phyloP scores from a whole-genome alignment of 2,888 invertebrate genomes.

The Antitype chi region DNA sequence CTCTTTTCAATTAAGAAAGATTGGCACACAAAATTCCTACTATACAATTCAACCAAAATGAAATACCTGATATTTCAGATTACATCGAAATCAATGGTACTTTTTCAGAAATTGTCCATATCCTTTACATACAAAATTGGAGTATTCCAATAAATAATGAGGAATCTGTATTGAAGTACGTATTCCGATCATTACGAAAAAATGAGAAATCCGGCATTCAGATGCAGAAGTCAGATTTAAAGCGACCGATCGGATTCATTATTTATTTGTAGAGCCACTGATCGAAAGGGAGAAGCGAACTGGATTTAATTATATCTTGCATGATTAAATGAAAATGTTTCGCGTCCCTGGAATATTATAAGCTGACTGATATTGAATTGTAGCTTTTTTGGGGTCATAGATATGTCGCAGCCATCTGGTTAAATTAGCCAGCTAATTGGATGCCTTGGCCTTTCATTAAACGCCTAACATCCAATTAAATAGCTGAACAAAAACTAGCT shows the following conservation, averaged over 20 bases:
- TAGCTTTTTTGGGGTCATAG: not conserved
- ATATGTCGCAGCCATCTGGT: too few species aligned
- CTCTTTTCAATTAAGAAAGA: not conserved
- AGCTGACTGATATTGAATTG: not conserved
- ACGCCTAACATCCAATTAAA: too few species aligned
- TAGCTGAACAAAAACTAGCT: too few species aligned
- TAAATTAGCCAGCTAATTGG: too few species aligned
- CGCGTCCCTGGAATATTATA: not conserved
- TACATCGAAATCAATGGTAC: not conserved
- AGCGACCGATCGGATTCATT: slow-evolving; percentile 28
- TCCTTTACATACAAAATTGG: slow-evolving; percentile 27
- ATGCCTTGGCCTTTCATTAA: too few species aligned
- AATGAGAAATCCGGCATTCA: slow-evolving; percentile 36
- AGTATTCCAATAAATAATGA: slow-evolving; percentile 41
- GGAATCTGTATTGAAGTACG: slow-evolving; percentile 23
- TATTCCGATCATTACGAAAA: slow-evolving; percentile 39
- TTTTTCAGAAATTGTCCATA: slow-evolving; percentile 14
- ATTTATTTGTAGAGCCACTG: slow-evolving; percentile 38
- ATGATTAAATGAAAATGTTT: slow-evolving; percentile 27
- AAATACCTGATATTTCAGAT: slow-evolving; percentile 1
- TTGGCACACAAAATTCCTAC: not conserved
- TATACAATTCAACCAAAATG: not conserved
- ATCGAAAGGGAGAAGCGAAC: slow-evolving; percentile 5
- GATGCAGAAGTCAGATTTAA: slow-evolving; percentile 36
- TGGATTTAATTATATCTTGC: slow-evolving; percentile 15